Evolutionary conservation across 2,797 vertebrate genomes (phyloP), one percentile per base, ranked within the genome.

Genomic region (Fratercula arctica): DNA sequence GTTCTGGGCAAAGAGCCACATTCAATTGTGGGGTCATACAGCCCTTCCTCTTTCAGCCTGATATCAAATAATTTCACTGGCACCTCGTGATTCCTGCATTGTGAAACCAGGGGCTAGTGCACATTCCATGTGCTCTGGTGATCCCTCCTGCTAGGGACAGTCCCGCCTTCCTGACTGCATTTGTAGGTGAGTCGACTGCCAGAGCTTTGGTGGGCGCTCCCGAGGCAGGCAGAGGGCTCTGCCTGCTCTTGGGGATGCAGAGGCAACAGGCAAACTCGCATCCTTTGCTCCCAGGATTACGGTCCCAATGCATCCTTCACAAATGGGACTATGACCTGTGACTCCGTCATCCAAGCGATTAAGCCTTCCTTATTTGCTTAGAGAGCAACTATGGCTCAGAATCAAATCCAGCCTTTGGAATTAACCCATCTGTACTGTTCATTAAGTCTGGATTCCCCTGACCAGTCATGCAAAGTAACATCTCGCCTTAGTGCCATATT

Each of bases 351-450:
- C 66, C 54, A 26, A 56, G 43, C 41, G 48, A 51, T 23, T 76
- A 76, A 85, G 25, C 57, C 50, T 87, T 75, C 68, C 48, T 31
- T 94, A 0, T 76, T 84, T 93, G 33, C 63, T 94, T 81, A 63
- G 37, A 85, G 63, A 78, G 66, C 31, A 87, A 1, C 76, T 75
- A 5, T 54, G 46, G 69, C 90, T 93, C 51, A 77, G 82, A 85
- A 84, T 85, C 64, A 89, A 51, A 90, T 69, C 66, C 76, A 54
- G 69, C 79, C 67, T 63, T 89, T 90, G 66, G 87, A 89, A 93
- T 94, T 93, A 91, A 87, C 80, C 50, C 63, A 78, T 82, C 56
- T 85, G n/a, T 90, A 85, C 69, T 41, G 88, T 83, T 64, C 80
- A 56, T 73, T 76, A 67, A 89, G 69, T 75, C 60, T 86, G 67